Percentiles rank a stretch among this genome's conserved stretches.
Conservation (phyloP, 2,888 invertebrate genomes). For the Chrysotoxum bicinctum region DNA sequence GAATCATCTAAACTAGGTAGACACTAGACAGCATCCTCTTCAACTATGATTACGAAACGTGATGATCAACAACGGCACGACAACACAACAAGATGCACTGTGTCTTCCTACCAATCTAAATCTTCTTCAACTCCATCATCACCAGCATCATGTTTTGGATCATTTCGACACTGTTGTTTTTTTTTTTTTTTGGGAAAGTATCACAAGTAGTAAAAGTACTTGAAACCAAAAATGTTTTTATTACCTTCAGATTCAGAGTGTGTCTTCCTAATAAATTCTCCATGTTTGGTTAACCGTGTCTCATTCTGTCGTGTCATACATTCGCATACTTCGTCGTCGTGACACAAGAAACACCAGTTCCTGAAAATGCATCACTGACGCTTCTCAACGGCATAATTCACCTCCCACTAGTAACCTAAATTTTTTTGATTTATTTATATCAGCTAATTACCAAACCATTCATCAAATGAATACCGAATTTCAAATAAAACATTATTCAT, state of each 20-base stretch:
- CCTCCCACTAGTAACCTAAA: slow-evolving; percentile 6
- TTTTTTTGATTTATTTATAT: slow-evolving; percentile 2
- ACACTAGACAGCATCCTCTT: not conserved
- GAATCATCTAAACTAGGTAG: slow-evolving; percentile 1
- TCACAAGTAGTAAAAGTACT: slow-evolving; percentile 21
- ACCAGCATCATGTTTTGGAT: slow-evolving; percentile 3
- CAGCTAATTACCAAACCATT: slow-evolving; percentile 11
- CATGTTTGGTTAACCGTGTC: slow-evolving; percentile 15
- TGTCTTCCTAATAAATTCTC: not conserved
- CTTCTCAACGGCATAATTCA: not conserved
- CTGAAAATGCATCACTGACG: not conserved
- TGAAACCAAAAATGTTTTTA: slow-evolving; percentile 4
- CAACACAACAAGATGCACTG: slow-evolving; percentile 6
- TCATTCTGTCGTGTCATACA: not conserved
- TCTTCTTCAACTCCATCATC: slow-evolving; percentile 1
- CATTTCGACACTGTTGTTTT: slow-evolving; percentile 6
- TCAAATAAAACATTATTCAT: not conserved
- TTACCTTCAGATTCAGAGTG: not conserved
- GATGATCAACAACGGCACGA: slow-evolving; percentile 11
- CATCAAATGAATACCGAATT: not conserved
- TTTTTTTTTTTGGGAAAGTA: slow-evolving; percentile 6
- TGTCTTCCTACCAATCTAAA: not conserved
- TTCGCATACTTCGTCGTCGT: slow-evolving; percentile 2
- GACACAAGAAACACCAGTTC: not conserved
- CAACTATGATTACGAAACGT: slow-evolving; percentile 9